Evolutionary conservation across 2,113 vertebrate species (phyloP).

Genomic region (Oryzias woworae): DNA sequence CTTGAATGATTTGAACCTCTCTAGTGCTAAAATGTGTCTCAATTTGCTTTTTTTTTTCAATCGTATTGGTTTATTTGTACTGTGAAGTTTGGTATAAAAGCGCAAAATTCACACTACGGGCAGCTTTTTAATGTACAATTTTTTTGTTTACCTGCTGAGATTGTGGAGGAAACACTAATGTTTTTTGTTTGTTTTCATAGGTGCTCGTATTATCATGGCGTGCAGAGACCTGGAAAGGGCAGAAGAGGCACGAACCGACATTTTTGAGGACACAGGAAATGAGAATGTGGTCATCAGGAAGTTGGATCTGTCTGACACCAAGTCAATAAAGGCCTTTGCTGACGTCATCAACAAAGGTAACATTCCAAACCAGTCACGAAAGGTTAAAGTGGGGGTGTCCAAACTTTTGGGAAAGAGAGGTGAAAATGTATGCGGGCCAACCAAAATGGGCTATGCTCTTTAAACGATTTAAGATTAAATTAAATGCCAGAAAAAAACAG

Average conservation of each 20-base stretch:
- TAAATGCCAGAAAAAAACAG: too few species aligned
- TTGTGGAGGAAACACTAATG: too few species aligned
- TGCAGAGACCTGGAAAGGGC: conserved; percentile 79
- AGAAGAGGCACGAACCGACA: conserved; percentile 67
- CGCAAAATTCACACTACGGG: too few species aligned
- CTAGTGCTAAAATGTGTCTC: background rate
- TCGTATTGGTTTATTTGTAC: background rate
- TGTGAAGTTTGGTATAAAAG: background rate
- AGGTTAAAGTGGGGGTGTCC: background rate
- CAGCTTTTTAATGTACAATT: too few species aligned
- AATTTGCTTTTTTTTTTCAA: background rate
- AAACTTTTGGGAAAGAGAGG: too few species aligned
- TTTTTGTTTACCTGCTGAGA: too few species aligned
- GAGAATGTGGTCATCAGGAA: conserved; percentile 72
- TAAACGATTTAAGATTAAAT: too few species aligned
- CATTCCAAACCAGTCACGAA: background rate
- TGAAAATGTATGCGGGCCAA: too few species aligned
- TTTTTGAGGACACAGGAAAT: conserved; percentile 76
- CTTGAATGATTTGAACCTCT: background rate
- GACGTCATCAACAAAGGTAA: conserved; percentile 71
- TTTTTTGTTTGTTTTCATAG: conserved; percentile 41
- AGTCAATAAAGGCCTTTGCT: conserved; percentile 76
- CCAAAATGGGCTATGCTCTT: too few species aligned
- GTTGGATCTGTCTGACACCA: conserved; percentile 78
- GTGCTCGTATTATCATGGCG: conserved; percentile 77